These are phyloP conservation scores for Crocidura indochinensis DNA, from an alignment of 2,797 vertebrate genomes.

Conservation along the genomic window DNA sequence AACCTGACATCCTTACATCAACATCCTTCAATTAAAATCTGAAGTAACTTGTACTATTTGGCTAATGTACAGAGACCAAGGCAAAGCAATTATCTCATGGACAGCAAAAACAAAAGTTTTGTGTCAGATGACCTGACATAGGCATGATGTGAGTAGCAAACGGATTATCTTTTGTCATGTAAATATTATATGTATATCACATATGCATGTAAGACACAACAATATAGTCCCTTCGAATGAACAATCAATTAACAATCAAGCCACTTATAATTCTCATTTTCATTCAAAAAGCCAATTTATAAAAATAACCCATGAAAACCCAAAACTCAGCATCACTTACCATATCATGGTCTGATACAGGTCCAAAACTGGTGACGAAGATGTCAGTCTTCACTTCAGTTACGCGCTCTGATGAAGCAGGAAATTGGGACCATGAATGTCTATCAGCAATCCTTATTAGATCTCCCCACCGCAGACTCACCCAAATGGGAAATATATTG, in stretches of 20 bases:
- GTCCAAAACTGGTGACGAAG: constrained; percentile 99
- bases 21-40: constrained; percentile 67
- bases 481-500: constrained; percentile 89
- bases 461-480: constrained; percentile 90
- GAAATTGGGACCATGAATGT: constrained; percentile 95
- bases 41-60: background rate
- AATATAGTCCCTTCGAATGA: background rate
- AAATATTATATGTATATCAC: background rate
- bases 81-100: constrained; percentile 29
- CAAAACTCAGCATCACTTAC: constrained; percentile 90
- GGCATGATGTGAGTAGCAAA: background rate
- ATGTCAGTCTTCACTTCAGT: constrained; percentile 99
- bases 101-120: constrained; percentile 15
- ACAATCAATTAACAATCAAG: background rate
- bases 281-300: constrained; percentile 31
- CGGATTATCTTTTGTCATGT: background rate
- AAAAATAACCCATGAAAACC: constrained; percentile 36
- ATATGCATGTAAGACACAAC: background rate
- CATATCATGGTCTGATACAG: constrained; percentile 99
- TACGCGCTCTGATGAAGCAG: constrained; percentile 99
- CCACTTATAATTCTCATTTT: constrained; percentile 49
- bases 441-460: constrained; percentile 93
- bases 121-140: background rate
- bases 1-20: constrained; percentile 75
- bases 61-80: constrained; percentile 68